Base-by-base conservation (phyloP, 1,140 invertebrate genomes). In the Aphis gossypii region DNA sequence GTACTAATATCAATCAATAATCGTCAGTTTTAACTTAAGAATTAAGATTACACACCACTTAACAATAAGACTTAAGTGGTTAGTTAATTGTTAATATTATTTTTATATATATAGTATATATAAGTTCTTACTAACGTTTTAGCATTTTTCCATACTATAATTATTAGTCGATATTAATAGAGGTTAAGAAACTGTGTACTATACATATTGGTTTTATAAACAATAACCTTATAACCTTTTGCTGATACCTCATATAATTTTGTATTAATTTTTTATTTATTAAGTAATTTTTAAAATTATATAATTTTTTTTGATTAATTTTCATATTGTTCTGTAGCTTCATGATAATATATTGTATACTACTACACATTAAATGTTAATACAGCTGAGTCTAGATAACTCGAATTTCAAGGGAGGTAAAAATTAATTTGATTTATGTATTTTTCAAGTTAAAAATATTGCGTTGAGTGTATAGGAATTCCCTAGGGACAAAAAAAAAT, bases 1-100 rank as follows among this genome's bases (percentile, higher is more conserved):
- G 25, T 30, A 68, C 11, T 68, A 14, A 35, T n/a, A n/a, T 76
- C 14, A 76, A 68, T n/a, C 30, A n/a, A n/a, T 76, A 76, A 76
- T 35, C 30, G 60, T 76, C 5, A 76, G n/a, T 76, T 76, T 76
- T 76, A 30, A 76, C 30, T 76, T 76, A 76, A 76, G 4, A 76
- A 76, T 76, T 76, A 76, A 76, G n/a, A 76, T 76, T n/a, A 76
- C n/a, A 76, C n/a, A 76, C 60, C 14, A n/a, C 60, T 76, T n/a
- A n/a, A 3, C 60, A 6, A 41, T 41, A 41, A 76, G 11, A 35
- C 4, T 76, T 18, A 35, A 76, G 60, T 76, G 14, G 60, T n/a
- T n/a, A n/a, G 11, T 68, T 68, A 68, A 76, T 35, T 76, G 30
- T n/a, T n/a, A 76, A 35, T 18, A 76, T 76, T 76, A 76, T 76